A percentile compares a stretch with the other conserved stretches of the same genome.
phyloP scores from a whole-genome alignment of 2,888 invertebrate genomes.

The Phengaris arion region DNA sequence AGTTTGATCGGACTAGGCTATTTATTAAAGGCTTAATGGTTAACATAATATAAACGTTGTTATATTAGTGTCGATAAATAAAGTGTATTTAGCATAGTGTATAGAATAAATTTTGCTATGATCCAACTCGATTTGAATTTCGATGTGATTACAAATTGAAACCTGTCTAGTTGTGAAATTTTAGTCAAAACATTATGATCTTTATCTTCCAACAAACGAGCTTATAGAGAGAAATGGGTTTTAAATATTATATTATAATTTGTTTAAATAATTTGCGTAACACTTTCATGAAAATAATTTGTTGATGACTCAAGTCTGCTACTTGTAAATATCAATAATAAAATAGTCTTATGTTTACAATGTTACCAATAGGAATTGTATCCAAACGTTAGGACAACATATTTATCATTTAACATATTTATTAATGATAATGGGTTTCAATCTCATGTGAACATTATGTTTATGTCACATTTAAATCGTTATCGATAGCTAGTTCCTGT shows the following conservation, averaged over 20 bases:
- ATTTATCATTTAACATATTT: neutral
- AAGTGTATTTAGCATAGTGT: neutral
- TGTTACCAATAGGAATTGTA: neutral
- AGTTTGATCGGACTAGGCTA: conserved; percentile 2
- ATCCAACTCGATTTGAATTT: conserved; percentile 11
- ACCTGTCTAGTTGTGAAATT: conserved; percentile 9
- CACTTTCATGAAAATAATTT: neutral
- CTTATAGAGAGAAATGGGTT: too few relatives aligned
- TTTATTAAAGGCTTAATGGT: conserved; percentile 17
- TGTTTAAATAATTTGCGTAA: neutral
- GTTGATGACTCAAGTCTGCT: too few relatives aligned
- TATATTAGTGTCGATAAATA: conserved; percentile 20
- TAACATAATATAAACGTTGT: conserved; percentile 22
- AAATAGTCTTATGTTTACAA: neutral
- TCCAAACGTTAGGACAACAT: neutral
- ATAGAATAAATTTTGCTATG: conserved; percentile 6
- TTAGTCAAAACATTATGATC: conserved; percentile 6
- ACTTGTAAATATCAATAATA: too few relatives aligned
- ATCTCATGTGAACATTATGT: neutral
- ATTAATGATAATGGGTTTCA: conserved; percentile 9
- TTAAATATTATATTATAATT: too few relatives aligned
- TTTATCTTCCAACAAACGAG: neutral
- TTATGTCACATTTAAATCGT: neutral
- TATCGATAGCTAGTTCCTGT: neutral
- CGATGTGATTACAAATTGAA: neutral